Conservation (phyloP, 2,797 vertebrate genomes). For the Molossus molossus region DNA sequence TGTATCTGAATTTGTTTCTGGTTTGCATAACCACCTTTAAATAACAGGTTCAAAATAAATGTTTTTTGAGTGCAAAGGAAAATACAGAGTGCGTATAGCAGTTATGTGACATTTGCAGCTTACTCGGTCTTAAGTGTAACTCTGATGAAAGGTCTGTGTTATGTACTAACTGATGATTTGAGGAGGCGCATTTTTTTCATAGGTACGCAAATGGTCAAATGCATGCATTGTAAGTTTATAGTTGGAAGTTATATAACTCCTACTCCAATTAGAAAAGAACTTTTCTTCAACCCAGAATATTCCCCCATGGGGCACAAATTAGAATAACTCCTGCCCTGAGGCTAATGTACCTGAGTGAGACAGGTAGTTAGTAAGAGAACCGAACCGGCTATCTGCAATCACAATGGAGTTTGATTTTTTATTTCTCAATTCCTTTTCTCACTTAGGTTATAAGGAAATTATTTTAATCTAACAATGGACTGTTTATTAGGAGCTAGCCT, state of each 20-base stretch:
- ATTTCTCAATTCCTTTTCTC: slow-evolving; percentile 4
- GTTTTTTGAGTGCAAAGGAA: not conserved
- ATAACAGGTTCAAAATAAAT: slow-evolving; percentile 8
- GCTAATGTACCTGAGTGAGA: not conserved
- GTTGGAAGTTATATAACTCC: not conserved
- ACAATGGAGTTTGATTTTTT: not conserved
- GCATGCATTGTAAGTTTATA: not conserved
- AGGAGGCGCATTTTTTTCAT: not conserved
- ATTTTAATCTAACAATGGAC: not conserved
- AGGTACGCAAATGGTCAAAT: not conserved
- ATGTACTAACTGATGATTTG: not conserved
- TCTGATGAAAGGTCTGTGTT: not conserved
- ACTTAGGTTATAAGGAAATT: not conserved
- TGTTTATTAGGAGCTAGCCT: not conserved
- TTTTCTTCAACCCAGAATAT: slow-evolving; percentile 12
- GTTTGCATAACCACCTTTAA: not conserved
- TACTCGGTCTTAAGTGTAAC: not conserved
- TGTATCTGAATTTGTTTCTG: not conserved
- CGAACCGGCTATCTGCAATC: not conserved
- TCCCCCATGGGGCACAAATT: not conserved
- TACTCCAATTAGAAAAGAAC: not conserved
- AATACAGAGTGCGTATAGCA: not conserved
- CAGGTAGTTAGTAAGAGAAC: not conserved
- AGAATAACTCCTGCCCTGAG: not conserved
- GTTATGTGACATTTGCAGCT: not conserved